Evolutionary conservation across 2,113 vertebrate species (phyloP).

Genomic region (Acanthochromis polyacanthus): DNA sequence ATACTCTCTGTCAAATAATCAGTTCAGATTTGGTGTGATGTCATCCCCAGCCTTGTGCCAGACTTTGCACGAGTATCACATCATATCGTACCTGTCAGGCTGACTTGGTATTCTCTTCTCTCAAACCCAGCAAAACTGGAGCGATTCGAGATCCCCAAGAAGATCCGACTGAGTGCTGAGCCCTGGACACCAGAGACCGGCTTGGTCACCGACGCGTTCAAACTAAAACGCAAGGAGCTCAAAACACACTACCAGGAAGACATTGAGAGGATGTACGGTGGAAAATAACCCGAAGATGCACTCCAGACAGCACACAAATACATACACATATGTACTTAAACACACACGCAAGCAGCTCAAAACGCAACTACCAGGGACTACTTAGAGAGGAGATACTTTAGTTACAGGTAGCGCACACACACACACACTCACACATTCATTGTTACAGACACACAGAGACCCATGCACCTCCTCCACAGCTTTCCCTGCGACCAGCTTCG

Average conservation of each 20-base stretch:
- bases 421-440: constrained; percentile 22
- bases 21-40: neutral
- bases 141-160: constrained; percentile 96
- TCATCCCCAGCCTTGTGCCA: neutral
- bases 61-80: constrained; percentile 2
- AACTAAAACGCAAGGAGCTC: constrained; percentile 96
- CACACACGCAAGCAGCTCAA: constrained; percentile 41
- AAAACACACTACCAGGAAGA: constrained; percentile 93
- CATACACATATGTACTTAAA: constrained; percentile 27
- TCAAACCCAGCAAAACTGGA: constrained; percentile 90
- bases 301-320: constrained; percentile 42
- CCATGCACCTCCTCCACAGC: constrained; percentile 41
- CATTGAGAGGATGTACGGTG: constrained; percentile 96
- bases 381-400: constrained; percentile 1
- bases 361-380: constrained; percentile 42
- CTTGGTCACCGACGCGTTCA: constrained; percentile 97
- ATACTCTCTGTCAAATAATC: neutral
- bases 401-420: constrained; percentile 32
- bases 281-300: constrained; percentile 77
- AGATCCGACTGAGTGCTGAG: constrained; percentile 94
- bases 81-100: neutral
- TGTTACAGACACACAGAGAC: constrained; percentile 13
- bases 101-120: constrained; percentile 28
- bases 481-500: constrained; percentile 52
- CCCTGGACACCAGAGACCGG: constrained; percentile 98